phyloP scores from a whole-genome alignment of 2,113 vertebrate species.

The Paradoxurus hermaphroditus region DNA sequence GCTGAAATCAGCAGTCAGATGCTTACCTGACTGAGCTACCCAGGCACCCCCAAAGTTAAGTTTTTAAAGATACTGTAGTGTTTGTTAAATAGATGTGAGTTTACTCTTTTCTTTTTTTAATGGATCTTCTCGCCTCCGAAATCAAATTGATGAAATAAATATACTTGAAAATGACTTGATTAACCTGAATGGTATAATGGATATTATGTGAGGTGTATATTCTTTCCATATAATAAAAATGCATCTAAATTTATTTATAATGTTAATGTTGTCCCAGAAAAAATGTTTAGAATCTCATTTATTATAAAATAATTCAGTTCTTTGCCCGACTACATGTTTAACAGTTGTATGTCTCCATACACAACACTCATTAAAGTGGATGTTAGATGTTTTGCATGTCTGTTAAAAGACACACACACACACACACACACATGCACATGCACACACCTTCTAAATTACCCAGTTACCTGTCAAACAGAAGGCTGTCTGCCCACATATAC shows the following conservation, averaged over 20 bases:
- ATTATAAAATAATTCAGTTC: constrained; percentile 67
- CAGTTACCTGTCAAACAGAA: constrained; percentile 81
- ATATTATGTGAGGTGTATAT: background rate
- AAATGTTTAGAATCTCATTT: constrained; percentile 54
- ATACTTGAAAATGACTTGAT: constrained; percentile 17
- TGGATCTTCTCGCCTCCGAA: background rate
- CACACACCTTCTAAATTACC: constrained; percentile 74
- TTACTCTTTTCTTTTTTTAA: background rate
- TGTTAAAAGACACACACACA: constrained; percentile 65
- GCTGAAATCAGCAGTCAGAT: too few relatives aligned
- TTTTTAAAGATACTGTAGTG: background rate
- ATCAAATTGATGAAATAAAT: background rate
- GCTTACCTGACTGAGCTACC: too few relatives aligned
- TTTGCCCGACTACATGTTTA: constrained; percentile 70
- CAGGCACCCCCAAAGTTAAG: background rate
- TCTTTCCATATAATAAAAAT: constrained; percentile 16
- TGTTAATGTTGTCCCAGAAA: constrained; percentile 53
- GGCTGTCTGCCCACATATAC: constrained; percentile 71
- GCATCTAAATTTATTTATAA: constrained; percentile 1
- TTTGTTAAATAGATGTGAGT: background rate
- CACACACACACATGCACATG: background rate
- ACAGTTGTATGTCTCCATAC: constrained; percentile 67
- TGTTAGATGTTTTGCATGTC: constrained; percentile 76
- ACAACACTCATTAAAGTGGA: constrained; percentile 73
- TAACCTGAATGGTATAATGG: background rate